phyloP scores from a whole-genome alignment of 2,888 invertebrate genomes.

The Griposia aprilina region DNA sequence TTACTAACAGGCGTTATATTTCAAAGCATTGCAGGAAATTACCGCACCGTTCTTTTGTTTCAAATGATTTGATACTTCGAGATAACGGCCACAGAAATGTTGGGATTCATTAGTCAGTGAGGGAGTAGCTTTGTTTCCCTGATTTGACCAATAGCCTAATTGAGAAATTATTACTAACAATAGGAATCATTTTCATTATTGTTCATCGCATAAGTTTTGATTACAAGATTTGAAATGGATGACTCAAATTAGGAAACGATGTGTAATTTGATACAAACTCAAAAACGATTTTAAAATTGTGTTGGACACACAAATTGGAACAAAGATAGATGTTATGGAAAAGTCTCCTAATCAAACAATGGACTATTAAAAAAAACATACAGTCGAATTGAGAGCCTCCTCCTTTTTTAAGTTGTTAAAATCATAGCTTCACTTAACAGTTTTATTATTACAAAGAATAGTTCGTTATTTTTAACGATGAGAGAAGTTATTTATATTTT shows the following conservation, averaged over 20 bases:
- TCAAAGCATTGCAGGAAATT: slow-evolving; percentile 61
- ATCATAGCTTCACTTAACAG: background rate
- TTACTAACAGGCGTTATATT: slow-evolving; percentile 48
- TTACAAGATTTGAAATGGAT: background rate
- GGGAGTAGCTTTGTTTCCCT: slow-evolving; percentile 22
- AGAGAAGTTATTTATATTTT: background rate
- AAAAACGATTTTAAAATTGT: background rate
- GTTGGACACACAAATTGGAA: background rate
- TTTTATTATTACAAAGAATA: background rate
- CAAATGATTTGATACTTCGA: slow-evolving; percentile 62
- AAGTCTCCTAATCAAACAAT: background rate
- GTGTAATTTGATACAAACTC: background rate
- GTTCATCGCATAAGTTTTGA: background rate
- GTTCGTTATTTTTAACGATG: background rate
- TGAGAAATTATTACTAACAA: background rate
- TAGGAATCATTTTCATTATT: background rate
- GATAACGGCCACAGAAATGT: slow-evolving; percentile 58
- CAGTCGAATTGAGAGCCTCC: no score
- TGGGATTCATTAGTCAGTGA: slow-evolving; percentile 51
- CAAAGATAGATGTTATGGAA: background rate
- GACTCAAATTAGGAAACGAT: background rate
- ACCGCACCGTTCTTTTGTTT: slow-evolving; percentile 60
- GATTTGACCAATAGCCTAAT: slow-evolving; percentile 22
- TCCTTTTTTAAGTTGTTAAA: no score
- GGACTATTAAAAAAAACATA: background rate